Evolutionary conservation across 2,888 invertebrate species (phyloP), one percentile per base, ranked within the genome.

Genomic region (Drosophila picticornis): DNA sequence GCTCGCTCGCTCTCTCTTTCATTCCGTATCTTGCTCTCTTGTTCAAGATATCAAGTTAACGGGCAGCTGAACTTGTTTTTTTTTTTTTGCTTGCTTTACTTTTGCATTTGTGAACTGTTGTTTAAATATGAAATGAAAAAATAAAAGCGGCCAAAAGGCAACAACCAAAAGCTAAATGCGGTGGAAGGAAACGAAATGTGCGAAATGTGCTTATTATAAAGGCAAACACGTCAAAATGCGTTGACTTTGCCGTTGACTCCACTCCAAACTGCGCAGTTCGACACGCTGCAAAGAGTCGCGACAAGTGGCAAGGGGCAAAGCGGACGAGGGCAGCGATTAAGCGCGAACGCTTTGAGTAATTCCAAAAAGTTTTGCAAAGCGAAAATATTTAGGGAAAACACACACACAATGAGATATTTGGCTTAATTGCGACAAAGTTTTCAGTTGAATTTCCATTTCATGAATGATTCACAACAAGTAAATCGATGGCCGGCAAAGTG

Each of bases 131-230:
- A 83, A 81, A 72, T 72, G 60, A 67, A 80, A 46, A 46, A 46
- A 46, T 46, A 46, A 46, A 75, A 53, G 57, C 71, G 52, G 16
- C 43, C 36, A 36, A 51, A 60, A 53, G 51, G 46, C 61, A 55
- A 25, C 67, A 48, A 46, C 40, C 51, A 40, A 55, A 55, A 63
- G 79, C 55, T 67, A 72, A 67, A 72, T 71, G 65, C 64, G 71
- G 52, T 56, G 63, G 68, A 73, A 69, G 70, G 70, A 61, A 83
- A 87, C 72, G 72, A 71, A 84, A 73, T 80, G 77, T 77, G 64
- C 75, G 73, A 90, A 84, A 88, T 85, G 90, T 85, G 85, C 81
- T 85, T 82, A 85, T 85, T 80, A 84, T 74, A 77, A 90, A 84
- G 83, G 75, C 88, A 85, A 89, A 84, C 82, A 77, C 82, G 72